Base-by-base conservation (phyloP, 1,140 invertebrate species). In the Stratiolaelaps scimitus region DNA sequence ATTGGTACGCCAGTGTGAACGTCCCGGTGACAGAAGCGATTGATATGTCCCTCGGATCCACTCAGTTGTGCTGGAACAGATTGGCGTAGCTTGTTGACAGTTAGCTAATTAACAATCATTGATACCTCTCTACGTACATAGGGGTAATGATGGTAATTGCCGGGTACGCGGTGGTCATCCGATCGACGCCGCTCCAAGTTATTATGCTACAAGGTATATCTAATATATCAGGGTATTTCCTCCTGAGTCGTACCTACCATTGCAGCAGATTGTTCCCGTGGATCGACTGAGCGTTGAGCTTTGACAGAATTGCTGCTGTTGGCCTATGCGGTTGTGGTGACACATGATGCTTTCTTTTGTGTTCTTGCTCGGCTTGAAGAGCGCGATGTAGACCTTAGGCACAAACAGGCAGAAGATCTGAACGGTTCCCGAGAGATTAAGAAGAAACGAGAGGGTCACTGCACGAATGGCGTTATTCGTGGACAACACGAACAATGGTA, bases 341-440 rank as follows among this genome's bases (percentile, higher is more conserved):
- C 74, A 70, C 81, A 82, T 82, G 1, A 82, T 81, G 5, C 77
- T 75, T 68, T 82, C 80, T 64, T 80, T 79, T 0, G 84, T 85
- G 73, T 84, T 84, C 71, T 84, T 84, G 67, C 84, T 80, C 1
- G 83, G 83, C 69, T 83, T 82, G 66, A 81, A 78, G 5, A 84
- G 71, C 7, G 84, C 83, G 43, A 83, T 81, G 73, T 83, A 83
- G 15, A 84, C 74, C 73, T 72, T 76, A 68, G 46, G 77, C 46
- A 72, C 60, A 64, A 72, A 72, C n/a, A 72, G 68, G n/a, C 71
- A 72, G 30, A 68, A 64, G 28, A 72, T 56, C 65, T 72, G 71
- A 23, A 72, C 71, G 15, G 68, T 66, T 17, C 71, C 71, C 13
- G 68, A 80, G 6, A 82, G 69, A 0, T 79, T 81, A 1, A 82